These are phyloP conservation scores for Galbula dea DNA, from an alignment of 2,113 vertebrate genomes.

Conservation along the genomic window DNA sequence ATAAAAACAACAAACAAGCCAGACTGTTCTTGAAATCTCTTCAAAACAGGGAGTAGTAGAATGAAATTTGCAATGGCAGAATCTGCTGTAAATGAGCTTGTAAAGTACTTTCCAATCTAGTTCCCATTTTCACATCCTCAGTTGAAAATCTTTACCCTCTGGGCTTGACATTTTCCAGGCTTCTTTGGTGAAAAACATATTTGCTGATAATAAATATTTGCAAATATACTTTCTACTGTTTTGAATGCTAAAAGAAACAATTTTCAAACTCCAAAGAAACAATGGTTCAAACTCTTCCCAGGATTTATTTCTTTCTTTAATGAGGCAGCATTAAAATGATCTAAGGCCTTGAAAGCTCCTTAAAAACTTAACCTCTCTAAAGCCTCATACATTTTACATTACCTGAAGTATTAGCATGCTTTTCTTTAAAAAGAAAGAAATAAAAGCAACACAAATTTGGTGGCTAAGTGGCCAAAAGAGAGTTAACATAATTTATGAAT, in stretches of 20 bases:
- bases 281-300: background rate
- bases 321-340: background rate
- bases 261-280: too few species aligned
- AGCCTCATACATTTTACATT: background rate
- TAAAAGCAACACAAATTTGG: background rate
- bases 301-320: background rate
- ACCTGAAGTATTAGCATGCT: background rate
- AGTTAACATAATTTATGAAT: background rate
- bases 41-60: background rate
- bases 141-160: background rate
- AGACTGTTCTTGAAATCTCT: background rate
- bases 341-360: background rate
- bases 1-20: background rate
- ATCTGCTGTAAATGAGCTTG: background rate
- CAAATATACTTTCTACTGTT: background rate
- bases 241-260: background rate
- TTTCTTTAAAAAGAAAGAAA: background rate
- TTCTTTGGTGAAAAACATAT: background rate
- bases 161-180: conserved; percentile 10
- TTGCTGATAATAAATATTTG: background rate
- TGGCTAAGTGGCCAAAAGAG: background rate
- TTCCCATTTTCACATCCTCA: background rate
- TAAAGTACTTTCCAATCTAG: background rate
- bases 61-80: background rate
- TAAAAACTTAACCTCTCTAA: conserved; percentile 1